Evolutionary conservation across 2,888 invertebrate species (phyloP), one percentile per base, ranked within the genome.

Genomic region (Lasioglossum lativentre): DNA sequence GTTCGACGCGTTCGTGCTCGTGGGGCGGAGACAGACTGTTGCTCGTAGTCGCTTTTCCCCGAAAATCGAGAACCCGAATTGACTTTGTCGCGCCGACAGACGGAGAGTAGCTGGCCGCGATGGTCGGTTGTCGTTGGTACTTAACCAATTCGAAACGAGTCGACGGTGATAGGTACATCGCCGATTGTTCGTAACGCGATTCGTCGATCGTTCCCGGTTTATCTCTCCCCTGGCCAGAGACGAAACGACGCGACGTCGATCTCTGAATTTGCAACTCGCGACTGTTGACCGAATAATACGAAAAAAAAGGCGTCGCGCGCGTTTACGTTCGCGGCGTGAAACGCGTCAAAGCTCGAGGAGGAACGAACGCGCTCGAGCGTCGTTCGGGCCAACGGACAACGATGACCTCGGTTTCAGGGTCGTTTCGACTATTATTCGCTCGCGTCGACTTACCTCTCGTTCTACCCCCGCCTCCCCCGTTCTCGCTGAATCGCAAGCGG

Each of bases 341-440:
- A 80, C 83, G 83, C 80, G 78, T 68, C 68, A 85, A 80, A 78
- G 80, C 78, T 30, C 30, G 80, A 86, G 80, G 80, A 80, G 85
- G 85, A 85, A 85, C 79, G 79, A 73, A 76, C 70, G 76, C 76
- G 73, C 78, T 81, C 42, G 78, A 71, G 56, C 52, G 82, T 85
- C 88, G 90, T 76, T 85, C 92, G 86, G 90, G 90, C 91, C 90
- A 92, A 89, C 88, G 92, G 85, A 91, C 91, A 92, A 88, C 88
- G 83, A 84, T 89, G 90, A 86, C 92, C 93, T 93, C 89, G 91
- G 86, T 86, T 92, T 92, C 93, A 93, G 90, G 93, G 93, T 90
- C 92, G 89, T 90, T 92, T 90, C 88, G 89, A 88, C 92, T 91
- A 92, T 93, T 93, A 93, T 92, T 91, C 89, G 87, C 84, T 91